Evolutionary conservation across 2,888 invertebrate species (phyloP).

Genomic region (Argyra leucocephala): DNA sequence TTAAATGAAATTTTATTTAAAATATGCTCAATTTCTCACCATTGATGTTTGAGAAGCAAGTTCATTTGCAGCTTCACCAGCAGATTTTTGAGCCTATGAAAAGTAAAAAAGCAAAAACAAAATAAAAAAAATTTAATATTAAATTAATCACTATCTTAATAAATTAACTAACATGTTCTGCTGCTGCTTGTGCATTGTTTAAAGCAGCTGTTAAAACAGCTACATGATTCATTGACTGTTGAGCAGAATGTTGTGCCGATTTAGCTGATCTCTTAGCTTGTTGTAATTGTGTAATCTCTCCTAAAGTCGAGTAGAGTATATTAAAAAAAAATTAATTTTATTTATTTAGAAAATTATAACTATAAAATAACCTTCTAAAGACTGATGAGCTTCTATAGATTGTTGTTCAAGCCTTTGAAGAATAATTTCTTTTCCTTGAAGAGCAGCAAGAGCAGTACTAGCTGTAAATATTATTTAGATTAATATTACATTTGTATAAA

Average conservation of each 20-base stretch:
- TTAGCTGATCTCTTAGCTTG: slow-evolving; percentile 64
- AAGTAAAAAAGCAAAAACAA: background rate
- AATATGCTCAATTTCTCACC: slow-evolving; percentile 35
- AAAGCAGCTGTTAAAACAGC: slow-evolving; percentile 61
- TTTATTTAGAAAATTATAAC: slow-evolving; percentile 24
- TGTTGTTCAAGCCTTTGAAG: slow-evolving; percentile 62
- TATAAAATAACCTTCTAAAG: slow-evolving; percentile 47
- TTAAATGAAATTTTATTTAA: background rate
- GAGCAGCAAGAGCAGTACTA: slow-evolving; percentile 57
- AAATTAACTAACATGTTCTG: slow-evolving; percentile 46
- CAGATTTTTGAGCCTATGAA: slow-evolving; percentile 53
- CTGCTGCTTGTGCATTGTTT: slow-evolving; percentile 65
- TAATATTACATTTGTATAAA: background rate
- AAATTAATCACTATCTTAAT: too few species aligned
- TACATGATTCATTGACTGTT: slow-evolving; percentile 60
- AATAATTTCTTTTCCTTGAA: slow-evolving; percentile 57
- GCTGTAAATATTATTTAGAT: slow-evolving; percentile 31
- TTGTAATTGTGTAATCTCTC: slow-evolving; percentile 58
- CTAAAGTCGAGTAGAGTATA: background rate
- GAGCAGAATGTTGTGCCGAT: slow-evolving; percentile 57
- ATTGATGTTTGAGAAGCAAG: slow-evolving; percentile 66
- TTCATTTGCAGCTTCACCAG: slow-evolving; percentile 64
- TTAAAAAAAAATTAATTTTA: background rate
- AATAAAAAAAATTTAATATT: too few species aligned
- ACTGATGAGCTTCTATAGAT: slow-evolving; percentile 60